Conservation (phyloP, 92 coral and sea anemone genomes). For the Anthopleura xanthogrammica region DNA sequence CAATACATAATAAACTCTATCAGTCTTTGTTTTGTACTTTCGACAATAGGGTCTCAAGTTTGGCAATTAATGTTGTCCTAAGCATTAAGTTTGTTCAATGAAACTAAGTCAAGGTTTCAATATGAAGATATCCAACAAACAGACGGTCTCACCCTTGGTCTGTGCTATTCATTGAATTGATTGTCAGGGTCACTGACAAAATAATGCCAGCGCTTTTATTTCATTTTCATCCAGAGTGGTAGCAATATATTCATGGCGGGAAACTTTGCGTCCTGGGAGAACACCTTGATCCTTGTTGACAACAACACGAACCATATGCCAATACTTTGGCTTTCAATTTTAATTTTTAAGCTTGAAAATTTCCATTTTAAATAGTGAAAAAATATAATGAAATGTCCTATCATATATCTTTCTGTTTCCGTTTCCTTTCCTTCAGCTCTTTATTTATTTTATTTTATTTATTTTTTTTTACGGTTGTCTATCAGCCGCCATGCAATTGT, state of each 20-base stretch:
- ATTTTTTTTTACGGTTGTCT: too few relatives aligned
- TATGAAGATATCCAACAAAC: conserved; percentile 1
- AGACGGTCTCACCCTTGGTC: background rate
- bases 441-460: too few relatives aligned
- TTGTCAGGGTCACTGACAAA: background rate
- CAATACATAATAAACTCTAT: background rate
- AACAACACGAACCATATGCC: background rate
- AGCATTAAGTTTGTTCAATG: conserved; percentile 12
- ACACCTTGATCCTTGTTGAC: background rate
- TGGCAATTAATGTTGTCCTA: conserved; percentile 26
- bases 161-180: background rate
- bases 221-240: background rate
- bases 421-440: too few relatives aligned
- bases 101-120: conserved; percentile 14
- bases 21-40: background rate
- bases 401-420: too few relatives aligned
- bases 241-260: background rate
- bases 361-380: background rate
- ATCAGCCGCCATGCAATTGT: too few relatives aligned
- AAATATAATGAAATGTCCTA: too few relatives aligned
- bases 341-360: background rate
- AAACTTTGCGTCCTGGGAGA: conserved; percentile 5
- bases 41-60: background rate
- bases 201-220: background rate
- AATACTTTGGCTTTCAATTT: background rate